Evolutionary conservation across 92 coral and sea anemone species (phyloP).

Genomic region (Heteractis magnifica): DNA sequence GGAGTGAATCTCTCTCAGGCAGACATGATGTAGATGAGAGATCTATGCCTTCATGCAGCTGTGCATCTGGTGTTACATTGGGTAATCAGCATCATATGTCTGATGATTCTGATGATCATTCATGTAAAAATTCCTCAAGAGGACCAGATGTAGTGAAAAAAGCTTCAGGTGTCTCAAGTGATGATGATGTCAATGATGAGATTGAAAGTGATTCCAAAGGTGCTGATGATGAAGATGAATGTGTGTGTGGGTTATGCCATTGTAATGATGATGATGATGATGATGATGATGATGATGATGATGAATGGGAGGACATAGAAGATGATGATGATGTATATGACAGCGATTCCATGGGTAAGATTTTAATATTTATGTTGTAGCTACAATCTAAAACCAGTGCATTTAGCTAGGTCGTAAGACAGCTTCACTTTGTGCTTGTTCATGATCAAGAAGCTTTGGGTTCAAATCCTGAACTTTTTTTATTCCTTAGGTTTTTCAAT

Average conservation of each 20-base stretch:
- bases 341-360: background rate
- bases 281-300: background rate
- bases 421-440: too few relatives aligned
- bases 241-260: background rate
- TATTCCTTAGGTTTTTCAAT: too few relatives aligned
- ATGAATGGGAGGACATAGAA: conserved; percentile 5
- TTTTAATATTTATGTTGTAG: too few relatives aligned
- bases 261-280: background rate
- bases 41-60: background rate
- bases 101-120: background rate
- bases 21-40: too few relatives aligned
- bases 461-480: too few relatives aligned
- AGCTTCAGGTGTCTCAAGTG: background rate
- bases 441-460: too few relatives aligned
- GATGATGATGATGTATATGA: background rate
- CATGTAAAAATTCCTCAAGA: background rate
- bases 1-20: background rate
- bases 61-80: too few relatives aligned
- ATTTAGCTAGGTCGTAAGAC: too few relatives aligned
- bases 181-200: background rate
- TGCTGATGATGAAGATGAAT: background rate
- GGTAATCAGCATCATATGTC: background rate
- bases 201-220: background rate
- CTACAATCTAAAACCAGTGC: too few relatives aligned
- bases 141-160: background rate